Base-by-base conservation (phyloP, 2,888 invertebrate genomes). In the Drosophila nigricruria region DNA sequence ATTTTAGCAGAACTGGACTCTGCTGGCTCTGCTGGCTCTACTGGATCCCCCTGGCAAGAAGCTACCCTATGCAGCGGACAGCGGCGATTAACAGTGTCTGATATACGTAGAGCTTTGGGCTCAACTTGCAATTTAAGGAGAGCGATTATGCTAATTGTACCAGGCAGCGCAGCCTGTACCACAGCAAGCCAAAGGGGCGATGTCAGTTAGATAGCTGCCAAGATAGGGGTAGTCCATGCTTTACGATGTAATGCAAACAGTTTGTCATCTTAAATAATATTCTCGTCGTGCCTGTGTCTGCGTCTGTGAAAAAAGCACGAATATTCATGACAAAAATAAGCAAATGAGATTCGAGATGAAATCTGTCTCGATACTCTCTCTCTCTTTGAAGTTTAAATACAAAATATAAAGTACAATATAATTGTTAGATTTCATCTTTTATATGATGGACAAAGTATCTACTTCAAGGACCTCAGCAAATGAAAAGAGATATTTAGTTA, bases 141-240 rank as follows among this genome's bases (percentile, higher is more conserved):
- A 89, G 75, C 90, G 89, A 90, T 90, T 90, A 90, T 90, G 91
- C 91, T 90, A 90, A 90, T 90, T 90, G 90, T 70, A 80, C 64
- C 56, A 76, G 73, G 73, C 79, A 87, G 65, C 65, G 45, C 38
- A 40, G 38, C 16, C 38, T 6, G 18, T 6, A 12, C 59, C n/a
- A 56, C 27, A 45, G 38, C 12, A 10, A 49, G 25, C 27, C 20
- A 16, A 5, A 32, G 6, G 36, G 47, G 14, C 47, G 30, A 10
- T 9, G 30, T 42, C 30, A 42, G 30, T 42, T 20, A 42, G 23
- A 59, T 45, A 61, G 27, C 50, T 45, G 42, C 14, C 42, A 52
- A 54, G 45, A 49, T 58, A 60, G 50, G 42, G 43, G 49, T 42
- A 64, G 47, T 40, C 18, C 27, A 20, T 53, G 40, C 58, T n/a